A percentile compares a stretch with the other conserved stretches of the same genome.
Evolutionary conservation across 2,888 invertebrate genomes (phyloP).

Genomic region (Drosophila borborema): DNA sequence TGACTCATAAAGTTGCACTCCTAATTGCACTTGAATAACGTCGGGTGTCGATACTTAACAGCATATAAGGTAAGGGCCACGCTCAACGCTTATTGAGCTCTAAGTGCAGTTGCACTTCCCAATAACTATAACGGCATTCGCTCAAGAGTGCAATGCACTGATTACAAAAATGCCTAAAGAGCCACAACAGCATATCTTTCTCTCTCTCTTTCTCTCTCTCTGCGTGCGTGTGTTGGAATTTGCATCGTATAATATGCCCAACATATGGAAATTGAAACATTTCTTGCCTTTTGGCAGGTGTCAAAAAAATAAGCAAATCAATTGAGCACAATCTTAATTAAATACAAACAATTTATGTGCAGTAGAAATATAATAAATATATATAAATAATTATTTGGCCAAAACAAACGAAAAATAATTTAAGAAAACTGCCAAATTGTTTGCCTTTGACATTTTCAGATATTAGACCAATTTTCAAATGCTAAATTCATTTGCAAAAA

Average conservation of each 20-base stretch:
- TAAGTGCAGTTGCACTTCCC: conserved; percentile 25
- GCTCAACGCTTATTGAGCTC: conserved; percentile 4
- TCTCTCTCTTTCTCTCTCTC: no score
- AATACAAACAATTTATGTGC: conserved; percentile 11
- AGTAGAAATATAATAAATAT: neutral
- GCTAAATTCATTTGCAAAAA: neutral
- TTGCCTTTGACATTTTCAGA: conserved; percentile 8
- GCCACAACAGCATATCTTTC: neutral
- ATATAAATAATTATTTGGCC: neutral
- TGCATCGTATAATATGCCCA: neutral
- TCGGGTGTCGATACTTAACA: conserved; percentile 66
- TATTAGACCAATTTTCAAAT: neutral
- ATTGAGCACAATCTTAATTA: conserved; percentile 19
- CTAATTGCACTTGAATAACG: conserved; percentile 66
- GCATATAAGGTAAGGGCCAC: conserved; percentile 28
- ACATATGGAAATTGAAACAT: neutral
- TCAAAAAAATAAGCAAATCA: conserved; percentile 21
- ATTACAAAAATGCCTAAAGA: conserved; percentile 6
- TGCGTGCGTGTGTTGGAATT: neutral
- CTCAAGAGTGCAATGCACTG: conserved; percentile 32
- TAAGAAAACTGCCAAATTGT: conserved; percentile 10
- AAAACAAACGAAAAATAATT: conserved; percentile 8
- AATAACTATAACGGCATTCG: conserved; percentile 15
- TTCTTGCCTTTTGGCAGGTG: conserved; percentile 16
- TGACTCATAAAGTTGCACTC: conserved; percentile 72